phyloP scores from a whole-genome alignment of 2,888 invertebrate genomes.

The Caenorhabditis zanzibari region DNA sequence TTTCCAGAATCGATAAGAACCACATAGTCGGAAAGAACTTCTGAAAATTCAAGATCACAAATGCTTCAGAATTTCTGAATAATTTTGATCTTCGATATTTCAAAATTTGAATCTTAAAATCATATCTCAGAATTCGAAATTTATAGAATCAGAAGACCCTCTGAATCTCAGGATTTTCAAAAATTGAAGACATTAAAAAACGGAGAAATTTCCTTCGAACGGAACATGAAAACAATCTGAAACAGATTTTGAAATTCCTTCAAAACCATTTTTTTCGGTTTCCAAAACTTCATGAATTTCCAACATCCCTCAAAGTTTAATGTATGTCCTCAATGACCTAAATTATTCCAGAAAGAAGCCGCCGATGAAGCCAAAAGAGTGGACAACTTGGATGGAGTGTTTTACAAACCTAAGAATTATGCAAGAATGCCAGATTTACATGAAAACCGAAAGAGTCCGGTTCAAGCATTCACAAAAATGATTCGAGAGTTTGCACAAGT shows the following conservation, averaged over 20 bases:
- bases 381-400: constrained; percentile 49
- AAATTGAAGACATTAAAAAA: no score
- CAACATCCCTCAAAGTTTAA: background rate
- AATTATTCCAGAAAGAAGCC: constrained; percentile 67
- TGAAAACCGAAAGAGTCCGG: constrained; percentile 56
- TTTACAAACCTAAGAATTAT: constrained; percentile 49
- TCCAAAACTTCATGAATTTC: background rate
- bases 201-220: no score
- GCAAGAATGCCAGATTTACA: constrained; percentile 41
- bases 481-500: constrained; percentile 44
- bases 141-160: no score
- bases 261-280: no score
- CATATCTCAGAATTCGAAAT: background rate
- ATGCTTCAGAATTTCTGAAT: background rate
- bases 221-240: no score
- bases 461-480: constrained; percentile 45
- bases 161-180: no score
- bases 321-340: no score
- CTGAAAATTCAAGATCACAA: background rate
- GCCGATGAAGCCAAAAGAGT: constrained; percentile 60
- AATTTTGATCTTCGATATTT: background rate
- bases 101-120: no score
- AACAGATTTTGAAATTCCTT: no score
- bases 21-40: no score
- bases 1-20: no score